phyloP scores from a whole-genome alignment of 2,888 invertebrate species.

The Campaea margaritaria region DNA sequence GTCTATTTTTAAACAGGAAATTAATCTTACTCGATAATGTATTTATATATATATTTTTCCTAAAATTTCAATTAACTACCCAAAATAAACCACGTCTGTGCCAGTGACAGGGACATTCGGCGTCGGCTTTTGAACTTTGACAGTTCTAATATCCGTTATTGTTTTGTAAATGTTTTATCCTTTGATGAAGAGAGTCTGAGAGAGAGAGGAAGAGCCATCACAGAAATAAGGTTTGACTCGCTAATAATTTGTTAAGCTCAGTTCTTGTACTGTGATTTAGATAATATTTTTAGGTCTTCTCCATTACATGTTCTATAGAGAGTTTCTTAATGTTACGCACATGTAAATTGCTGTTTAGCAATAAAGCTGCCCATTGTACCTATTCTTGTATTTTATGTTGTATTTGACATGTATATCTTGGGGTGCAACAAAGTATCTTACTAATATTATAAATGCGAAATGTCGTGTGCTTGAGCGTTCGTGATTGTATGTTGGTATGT shows the following conservation, averaged over 20 bases:
- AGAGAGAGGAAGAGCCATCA: constrained; percentile 13
- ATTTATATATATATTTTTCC: constrained; percentile 4
- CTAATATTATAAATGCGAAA: too few species aligned
- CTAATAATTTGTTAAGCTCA: constrained; percentile 2
- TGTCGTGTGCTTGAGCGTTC: too few species aligned
- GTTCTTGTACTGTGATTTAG: background rate
- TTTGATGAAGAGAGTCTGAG: constrained; percentile 34
- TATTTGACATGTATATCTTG: too few species aligned
- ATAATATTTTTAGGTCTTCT: background rate
- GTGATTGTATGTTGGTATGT: too few species aligned
- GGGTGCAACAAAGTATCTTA: too few species aligned
- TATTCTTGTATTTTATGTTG: too few species aligned
- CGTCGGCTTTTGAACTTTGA: constrained; percentile 51
- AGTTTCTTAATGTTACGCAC: background rate
- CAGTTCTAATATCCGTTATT: constrained; percentile 63
- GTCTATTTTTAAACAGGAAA: background rate
- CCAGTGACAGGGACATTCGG: constrained; percentile 31
- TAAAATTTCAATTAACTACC: constrained; percentile 11
- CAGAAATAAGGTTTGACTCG: constrained; percentile 29
- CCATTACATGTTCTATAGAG: background rate
- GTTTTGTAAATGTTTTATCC: constrained; percentile 56
- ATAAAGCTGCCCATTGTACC: too few species aligned
- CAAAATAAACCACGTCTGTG: constrained; percentile 34
- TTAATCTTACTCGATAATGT: too few species aligned
- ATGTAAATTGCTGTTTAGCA: background rate